A percentile compares a stretch with the other conserved stretches of the same genome.
phyloP scores from a whole-genome alignment of 2,113 vertebrate genomes.

The Erythrocebus patas region DNA sequence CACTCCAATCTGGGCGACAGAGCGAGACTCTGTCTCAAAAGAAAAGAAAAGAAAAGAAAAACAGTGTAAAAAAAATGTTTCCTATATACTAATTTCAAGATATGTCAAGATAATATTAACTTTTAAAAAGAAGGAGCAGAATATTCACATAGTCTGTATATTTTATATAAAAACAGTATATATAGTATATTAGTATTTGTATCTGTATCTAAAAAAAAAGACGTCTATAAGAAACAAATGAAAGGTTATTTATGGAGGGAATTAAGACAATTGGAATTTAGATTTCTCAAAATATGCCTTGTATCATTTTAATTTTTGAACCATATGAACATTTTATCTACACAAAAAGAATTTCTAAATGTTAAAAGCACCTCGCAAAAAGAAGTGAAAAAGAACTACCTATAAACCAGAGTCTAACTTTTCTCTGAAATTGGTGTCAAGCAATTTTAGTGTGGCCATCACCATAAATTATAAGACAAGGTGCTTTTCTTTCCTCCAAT shows the following conservation, averaged over 20 bases:
- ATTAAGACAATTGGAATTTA: background rate
- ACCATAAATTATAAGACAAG: background rate
- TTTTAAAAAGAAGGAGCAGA: background rate
- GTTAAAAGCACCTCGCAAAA: background rate
- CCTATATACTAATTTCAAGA: background rate
- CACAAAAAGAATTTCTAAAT: slow-evolving; percentile 3
- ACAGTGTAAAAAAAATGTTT: background rate
- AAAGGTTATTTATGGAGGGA: background rate
- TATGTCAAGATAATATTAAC: background rate
- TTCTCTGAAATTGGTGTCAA: background rate
- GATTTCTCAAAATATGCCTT: background rate
- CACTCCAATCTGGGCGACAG: no score
- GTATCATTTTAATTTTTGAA: slow-evolving; percentile 6
- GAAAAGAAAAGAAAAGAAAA: no score
- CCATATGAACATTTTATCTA: background rate
- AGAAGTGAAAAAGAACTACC: background rate
- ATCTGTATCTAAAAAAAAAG: background rate
- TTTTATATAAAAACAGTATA: background rate
- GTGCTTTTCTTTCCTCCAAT: background rate
- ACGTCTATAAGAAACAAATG: background rate
- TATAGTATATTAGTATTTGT: background rate
- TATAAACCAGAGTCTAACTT: slow-evolving; percentile 27
- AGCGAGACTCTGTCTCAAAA: no score
- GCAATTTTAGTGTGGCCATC: background rate
- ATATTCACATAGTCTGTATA: background rate